Base-by-base conservation (phyloP, 2,888 invertebrate genomes). In the Dolichomitus sp. region DNA sequence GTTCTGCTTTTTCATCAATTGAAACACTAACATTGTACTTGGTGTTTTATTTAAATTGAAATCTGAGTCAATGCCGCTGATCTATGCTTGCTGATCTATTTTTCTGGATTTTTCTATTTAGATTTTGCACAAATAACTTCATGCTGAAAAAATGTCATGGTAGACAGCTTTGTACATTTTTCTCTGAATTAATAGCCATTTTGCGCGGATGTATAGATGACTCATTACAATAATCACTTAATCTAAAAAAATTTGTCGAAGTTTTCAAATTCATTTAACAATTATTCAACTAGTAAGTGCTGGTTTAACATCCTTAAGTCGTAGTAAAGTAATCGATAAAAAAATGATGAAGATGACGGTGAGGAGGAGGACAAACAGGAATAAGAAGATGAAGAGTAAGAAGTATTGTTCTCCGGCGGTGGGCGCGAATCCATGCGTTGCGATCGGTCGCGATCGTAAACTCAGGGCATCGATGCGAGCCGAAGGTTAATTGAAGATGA, bases 401-500 rank as follows among this genome's bases (percentile, higher is more conserved):
- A 37, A 2, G 63, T 70, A 83, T 83, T 83, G 83, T 83, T 83
- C 83, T 80, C 70, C 72, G 72, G 80, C 27, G 66, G 83, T 83
- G 81, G 77, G 74, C 76, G 84, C 88, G 85, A 89, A 88, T 90
- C 89, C 89, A 88, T 86, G 88, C 88, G 87, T 88, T 87, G 87
- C 86, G 79, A 70, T 75, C 83, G 75, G 54, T 19, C 83, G 70
- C 80, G 84, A 89, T 90, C 89, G 59, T 19, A 50, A 65, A 72
- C 75, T 42, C 48, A 68, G 78, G 79, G 80, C 81, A 84, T 86
- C 87, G 90, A 91, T 90, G 85, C 88, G 80, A 85, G 74, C 72
- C 76, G 85, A 89, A 88, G 91, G 90, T 91, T 91, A 91, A 91
- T 91, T 90, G 89, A 90, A 90, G 89, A 90, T 85, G 80, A 81